A percentile compares a stretch with the other conserved stretches of the same genome.
These are phyloP conservation scores for Clistopyga incitator DNA, from an alignment of 2,888 invertebrate species.

Conservation along the genomic window DNA sequence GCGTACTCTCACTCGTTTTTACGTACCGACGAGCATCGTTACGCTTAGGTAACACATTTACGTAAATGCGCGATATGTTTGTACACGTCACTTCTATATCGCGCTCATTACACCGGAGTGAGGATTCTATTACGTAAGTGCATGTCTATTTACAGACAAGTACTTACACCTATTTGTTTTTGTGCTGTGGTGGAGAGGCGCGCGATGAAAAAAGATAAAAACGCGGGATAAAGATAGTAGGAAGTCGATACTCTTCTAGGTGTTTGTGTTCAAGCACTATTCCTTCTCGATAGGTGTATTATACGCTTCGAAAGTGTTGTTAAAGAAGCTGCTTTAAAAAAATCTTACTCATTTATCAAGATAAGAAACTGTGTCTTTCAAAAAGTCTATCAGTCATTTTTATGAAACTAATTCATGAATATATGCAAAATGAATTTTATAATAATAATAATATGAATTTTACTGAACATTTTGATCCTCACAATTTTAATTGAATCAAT, in stretches of 20 bases:
- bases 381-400: too few species aligned
- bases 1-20: not conserved
- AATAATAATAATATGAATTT: too few species aligned
- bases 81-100: conserved; percentile 35
- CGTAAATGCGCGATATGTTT: conserved; percentile 45
- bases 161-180: conserved; percentile 43
- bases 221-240: conserved; percentile 13
- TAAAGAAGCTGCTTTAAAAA: not conserved
- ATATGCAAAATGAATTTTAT: too few species aligned
- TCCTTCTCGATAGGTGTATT: not conserved
- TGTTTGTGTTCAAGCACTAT: not conserved
- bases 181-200: not conserved
- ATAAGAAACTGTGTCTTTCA: too few species aligned
- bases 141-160: conserved; percentile 57
- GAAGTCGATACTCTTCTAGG: not conserved
- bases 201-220: conserved; percentile 4
- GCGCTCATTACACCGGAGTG: conserved; percentile 51
- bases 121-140: conserved; percentile 53
- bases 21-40: conserved; percentile 22
- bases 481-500: too few species aligned
- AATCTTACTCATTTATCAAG: too few species aligned
- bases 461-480: too few species aligned
- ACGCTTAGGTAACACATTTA: conserved; percentile 43
- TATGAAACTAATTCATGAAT: too few species aligned
- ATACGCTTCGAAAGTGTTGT: not conserved